Percentiles rank a stretch among this genome's conserved stretches.
These are phyloP conservation scores for Erpobdella octoculata DNA, from an alignment of 2,888 invertebrate genomes.

Conservation along the genomic window DNA sequence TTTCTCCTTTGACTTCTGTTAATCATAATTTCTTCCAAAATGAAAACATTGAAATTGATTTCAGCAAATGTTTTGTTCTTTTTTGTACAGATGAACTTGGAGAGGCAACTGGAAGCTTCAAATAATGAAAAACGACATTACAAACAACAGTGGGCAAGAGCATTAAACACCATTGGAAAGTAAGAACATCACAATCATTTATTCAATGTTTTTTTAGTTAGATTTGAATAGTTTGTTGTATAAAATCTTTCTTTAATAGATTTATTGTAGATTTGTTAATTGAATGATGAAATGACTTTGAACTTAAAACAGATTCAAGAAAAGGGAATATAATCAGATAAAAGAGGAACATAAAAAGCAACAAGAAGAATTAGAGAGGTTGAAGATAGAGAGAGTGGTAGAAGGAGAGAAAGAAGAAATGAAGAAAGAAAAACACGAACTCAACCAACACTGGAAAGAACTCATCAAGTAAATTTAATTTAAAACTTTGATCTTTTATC, in stretches of 20 bases:
- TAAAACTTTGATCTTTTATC: no score
- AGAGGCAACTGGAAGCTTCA: constrained; percentile 50
- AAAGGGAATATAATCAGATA: not conserved
- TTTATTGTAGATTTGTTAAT: not conserved
- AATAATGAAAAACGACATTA: constrained; percentile 52
- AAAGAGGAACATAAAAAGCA: not conserved
- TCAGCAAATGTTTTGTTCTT: not conserved
- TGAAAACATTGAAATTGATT: not conserved
- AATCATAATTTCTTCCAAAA: no score
- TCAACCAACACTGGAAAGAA: no score
- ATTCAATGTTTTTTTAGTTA: not conserved
- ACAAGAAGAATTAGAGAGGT: not conserved
- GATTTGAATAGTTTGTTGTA: not conserved
- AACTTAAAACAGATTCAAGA: constrained; percentile 1
- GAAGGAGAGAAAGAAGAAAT: not conserved
- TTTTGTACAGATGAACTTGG: constrained; percentile 47
- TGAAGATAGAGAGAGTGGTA: not conserved
- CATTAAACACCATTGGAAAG: constrained; percentile 43
- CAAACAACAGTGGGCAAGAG: constrained; percentile 53
- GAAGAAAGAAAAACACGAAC: no score
- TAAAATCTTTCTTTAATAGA: not conserved
- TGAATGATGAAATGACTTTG: no score
- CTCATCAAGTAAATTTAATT: no score
- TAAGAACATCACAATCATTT: not conserved
- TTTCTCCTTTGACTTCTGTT: no score